Evolutionary conservation across 2,113 vertebrate species (phyloP).

Genomic region (Python bivittatus): DNA sequence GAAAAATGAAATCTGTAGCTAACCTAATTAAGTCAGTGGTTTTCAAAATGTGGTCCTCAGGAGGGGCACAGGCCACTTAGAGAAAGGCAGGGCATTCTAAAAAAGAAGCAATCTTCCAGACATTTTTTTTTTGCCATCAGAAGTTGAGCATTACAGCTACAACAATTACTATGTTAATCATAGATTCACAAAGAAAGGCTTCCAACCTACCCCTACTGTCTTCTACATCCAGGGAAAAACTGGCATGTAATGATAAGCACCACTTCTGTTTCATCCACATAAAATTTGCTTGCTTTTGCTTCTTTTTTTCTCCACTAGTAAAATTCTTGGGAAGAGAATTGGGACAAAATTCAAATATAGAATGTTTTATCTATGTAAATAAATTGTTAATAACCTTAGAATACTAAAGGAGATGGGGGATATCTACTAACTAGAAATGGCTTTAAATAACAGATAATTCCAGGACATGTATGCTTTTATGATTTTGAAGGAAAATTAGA

Average conservation of each 20-base stretch:
- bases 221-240: neutral
- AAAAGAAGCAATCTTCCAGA: neutral
- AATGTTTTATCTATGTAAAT: neutral
- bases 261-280: neutral
- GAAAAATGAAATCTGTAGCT: neutral
- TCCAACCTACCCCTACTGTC: neutral
- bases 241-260: neutral
- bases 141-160: neutral
- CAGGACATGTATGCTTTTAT: neutral
- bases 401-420: neutral
- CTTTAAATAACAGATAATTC: neutral
- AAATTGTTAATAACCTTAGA: neutral
- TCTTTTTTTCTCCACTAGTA: neutral
- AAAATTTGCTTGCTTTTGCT: neutral
- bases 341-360: neutral
- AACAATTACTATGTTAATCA: neutral
- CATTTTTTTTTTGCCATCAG: neutral
- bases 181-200: neutral
- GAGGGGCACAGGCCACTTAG: neutral
- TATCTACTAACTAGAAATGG: neutral
- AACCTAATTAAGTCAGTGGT: neutral
- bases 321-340: neutral
- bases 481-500: too few relatives aligned
- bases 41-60: neutral
- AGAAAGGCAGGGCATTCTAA: neutral